phyloP scores from a whole-genome alignment of 1,140 invertebrate species.

The Listronotus bonariensis region DNA sequence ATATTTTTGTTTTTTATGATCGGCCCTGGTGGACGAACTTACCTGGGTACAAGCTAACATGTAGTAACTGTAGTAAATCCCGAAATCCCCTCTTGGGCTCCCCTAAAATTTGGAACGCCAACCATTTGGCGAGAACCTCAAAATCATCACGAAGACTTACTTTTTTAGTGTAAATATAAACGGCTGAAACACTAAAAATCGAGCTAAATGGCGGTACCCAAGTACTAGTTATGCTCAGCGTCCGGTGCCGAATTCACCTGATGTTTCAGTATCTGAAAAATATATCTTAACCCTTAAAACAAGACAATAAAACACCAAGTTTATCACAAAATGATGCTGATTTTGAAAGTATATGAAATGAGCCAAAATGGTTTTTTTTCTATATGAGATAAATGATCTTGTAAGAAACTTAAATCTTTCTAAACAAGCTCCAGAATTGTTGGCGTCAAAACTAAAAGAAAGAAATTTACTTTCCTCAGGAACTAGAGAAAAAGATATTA shows the following conservation, averaged over 20 bases:
- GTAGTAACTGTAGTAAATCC: too few relatives aligned
- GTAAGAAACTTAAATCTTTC: background rate
- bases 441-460: slow-evolving; percentile 1
- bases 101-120: slow-evolving; percentile 2
- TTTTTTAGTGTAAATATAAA: background rate
- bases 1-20: too few relatives aligned
- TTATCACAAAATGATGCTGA: slow-evolving; percentile 1
- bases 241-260: too few relatives aligned
- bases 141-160: background rate
- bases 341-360: background rate
- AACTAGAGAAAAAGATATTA: background rate
- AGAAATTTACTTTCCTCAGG: background rate
- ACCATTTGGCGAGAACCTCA: slow-evolving; percentile 2
- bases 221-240: too few relatives aligned
- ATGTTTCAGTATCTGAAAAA: background rate
- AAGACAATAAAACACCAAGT: background rate
- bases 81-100: too few relatives aligned
- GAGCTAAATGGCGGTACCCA: background rate
- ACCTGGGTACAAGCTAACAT: too few relatives aligned
- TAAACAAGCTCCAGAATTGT: background rate
- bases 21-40: too few relatives aligned
- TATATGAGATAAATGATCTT: slow-evolving; percentile 8
- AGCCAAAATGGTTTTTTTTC: slow-evolving; percentile 1
- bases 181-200: background rate
- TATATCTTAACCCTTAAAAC: background rate